Percentiles rank a stretch among this genome's conserved stretches.
Evolutionary conservation across 2,113 vertebrate species (phyloP).

Genomic region (Ceuthmochares aereus): DNA sequence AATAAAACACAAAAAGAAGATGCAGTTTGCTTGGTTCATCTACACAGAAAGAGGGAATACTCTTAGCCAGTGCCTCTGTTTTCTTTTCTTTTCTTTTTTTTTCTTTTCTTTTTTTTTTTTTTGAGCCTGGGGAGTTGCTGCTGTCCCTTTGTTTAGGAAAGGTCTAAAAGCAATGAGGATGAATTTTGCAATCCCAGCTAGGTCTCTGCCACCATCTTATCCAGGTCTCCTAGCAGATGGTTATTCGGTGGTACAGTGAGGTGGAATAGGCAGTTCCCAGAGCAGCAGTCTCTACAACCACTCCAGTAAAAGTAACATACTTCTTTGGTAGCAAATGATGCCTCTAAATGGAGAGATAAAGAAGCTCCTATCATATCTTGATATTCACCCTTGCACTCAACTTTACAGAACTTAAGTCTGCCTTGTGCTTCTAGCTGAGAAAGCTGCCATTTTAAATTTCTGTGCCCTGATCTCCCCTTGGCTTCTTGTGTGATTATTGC

Average conservation of each 20-base stretch:
- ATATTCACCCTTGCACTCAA: fast-evolving
- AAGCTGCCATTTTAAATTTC: background rate
- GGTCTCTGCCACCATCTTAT: background rate
- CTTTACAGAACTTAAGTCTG: background rate
- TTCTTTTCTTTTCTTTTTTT: background rate
- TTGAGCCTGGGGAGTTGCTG: background rate
- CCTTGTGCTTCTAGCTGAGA: background rate
- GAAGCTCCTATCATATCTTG: background rate
- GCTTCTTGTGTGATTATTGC: background rate
- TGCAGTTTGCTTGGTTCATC: background rate
- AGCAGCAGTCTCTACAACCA: background rate
- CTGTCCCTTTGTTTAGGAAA: background rate
- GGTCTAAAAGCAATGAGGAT: background rate
- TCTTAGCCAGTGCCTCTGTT: background rate
- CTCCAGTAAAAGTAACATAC: background rate
- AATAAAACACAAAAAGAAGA: background rate
- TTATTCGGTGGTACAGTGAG: background rate
- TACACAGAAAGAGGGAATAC: background rate
- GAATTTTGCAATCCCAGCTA: background rate
- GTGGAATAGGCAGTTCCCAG: background rate
- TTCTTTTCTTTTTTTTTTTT: background rate
- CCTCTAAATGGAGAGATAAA: background rate
- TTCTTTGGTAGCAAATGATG: background rate
- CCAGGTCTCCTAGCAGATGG: background rate
- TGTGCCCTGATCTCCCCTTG: background rate